Percentiles rank a stretch among this genome's conserved stretches.
phyloP scores from a whole-genome alignment of 64 coral and sea anemone species.

The Montipora foliosa region DNA sequence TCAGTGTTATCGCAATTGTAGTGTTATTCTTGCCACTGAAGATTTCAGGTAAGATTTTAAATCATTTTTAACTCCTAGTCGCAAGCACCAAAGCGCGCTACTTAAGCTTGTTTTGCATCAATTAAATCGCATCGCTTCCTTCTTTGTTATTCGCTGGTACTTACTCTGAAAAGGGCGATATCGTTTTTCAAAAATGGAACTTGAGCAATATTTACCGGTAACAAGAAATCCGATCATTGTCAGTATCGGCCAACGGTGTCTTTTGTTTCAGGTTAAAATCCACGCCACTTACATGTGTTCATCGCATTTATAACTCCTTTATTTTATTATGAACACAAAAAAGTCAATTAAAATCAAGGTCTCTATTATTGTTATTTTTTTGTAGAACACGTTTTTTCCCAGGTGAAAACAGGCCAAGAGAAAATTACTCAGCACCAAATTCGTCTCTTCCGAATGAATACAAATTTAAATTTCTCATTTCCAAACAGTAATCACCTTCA shows the following conservation, averaged over 20 bases:
- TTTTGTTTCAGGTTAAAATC: not conserved
- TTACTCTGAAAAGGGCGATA: not conserved
- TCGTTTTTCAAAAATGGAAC: not conserved
- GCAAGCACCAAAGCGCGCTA: not conserved
- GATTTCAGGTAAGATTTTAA: constrained; percentile 12
- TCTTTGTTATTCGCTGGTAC: not conserved
- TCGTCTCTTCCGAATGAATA: too few relatives aligned
- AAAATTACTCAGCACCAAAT: too few relatives aligned
- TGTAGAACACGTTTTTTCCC: too few relatives aligned
- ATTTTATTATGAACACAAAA: too few relatives aligned
- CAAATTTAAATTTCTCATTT: too few relatives aligned
- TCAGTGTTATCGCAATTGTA: not conserved
- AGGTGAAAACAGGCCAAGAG: too few relatives aligned
- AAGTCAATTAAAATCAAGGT: too few relatives aligned
- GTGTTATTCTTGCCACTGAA: not conserved
- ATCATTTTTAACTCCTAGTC: not conserved
- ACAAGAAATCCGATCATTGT: too few relatives aligned
- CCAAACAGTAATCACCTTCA: too few relatives aligned
- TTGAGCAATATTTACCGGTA: not conserved
- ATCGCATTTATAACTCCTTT: not conserved
- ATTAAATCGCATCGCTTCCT: not conserved
- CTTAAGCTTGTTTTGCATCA: not conserved
- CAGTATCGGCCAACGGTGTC: not conserved
- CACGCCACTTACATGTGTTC: constrained; percentile 27
- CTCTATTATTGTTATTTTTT: too few relatives aligned